Conservation (phyloP, 2,888 invertebrate species). For the Acrobasis consociella region DNA sequence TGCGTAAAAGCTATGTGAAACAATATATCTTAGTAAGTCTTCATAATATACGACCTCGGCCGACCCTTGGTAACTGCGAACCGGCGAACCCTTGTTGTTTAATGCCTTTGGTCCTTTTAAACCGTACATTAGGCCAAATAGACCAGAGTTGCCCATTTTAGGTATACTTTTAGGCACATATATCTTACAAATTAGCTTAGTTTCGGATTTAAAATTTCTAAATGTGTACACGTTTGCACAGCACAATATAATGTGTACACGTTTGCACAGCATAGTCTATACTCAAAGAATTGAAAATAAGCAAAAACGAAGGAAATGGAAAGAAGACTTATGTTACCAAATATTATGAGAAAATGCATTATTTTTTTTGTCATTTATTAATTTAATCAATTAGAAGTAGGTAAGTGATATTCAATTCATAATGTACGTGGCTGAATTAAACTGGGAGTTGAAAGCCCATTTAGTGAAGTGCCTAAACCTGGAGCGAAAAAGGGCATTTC, state of each 20-base stretch:
- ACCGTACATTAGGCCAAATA: slow-evolving; percentile 15
- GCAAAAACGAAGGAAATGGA: too few relatives aligned
- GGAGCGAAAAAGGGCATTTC: too few relatives aligned
- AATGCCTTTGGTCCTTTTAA: background rate
- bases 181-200: slow-evolving; percentile 9
- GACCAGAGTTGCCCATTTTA: slow-evolving; percentile 5
- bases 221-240: background rate
- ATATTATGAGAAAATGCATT: too few relatives aligned
- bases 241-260: too few relatives aligned
- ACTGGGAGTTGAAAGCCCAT: too few relatives aligned
- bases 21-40: slow-evolving; percentile 10
- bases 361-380: too few relatives aligned
- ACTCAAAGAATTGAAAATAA: background rate
- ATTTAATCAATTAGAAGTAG: too few relatives aligned
- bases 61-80: background rate
- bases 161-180: background rate
- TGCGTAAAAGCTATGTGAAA: background rate
- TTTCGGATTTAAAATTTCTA: background rate
- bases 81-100: slow-evolving; percentile 10
- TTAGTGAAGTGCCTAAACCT: too few relatives aligned
- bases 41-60: slow-evolving; percentile 3
- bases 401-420: too few relatives aligned
- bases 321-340: too few relatives aligned
- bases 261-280: too few relatives aligned
- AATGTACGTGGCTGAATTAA: too few relatives aligned